phyloP scores from a whole-genome alignment of 1,140 invertebrate genomes.

The Riptortus pedestris region DNA sequence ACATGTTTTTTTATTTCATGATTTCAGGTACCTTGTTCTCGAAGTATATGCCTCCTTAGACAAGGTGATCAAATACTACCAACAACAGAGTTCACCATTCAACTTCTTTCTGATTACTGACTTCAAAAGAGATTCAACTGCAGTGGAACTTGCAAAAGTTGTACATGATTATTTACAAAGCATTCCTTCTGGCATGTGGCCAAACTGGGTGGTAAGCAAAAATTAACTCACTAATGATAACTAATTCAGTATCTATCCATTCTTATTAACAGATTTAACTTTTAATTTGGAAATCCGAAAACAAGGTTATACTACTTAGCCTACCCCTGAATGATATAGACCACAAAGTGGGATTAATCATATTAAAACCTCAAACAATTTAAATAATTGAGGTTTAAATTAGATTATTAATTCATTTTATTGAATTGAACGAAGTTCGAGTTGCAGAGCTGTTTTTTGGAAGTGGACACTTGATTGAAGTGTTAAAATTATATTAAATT shows the following conservation, averaged over 20 bases:
- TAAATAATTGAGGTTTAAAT: too few species aligned
- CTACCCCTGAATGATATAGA: too few species aligned
- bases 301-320: neutral
- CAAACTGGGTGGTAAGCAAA: neutral
- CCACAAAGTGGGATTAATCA: too few species aligned
- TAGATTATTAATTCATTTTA: too few species aligned
- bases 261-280: neutral
- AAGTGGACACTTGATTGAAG: too few species aligned
- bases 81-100: neutral
- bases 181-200: neutral
- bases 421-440: too few species aligned
- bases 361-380: too few species aligned
- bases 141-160: neutral
- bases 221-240: neutral
- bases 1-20: neutral
- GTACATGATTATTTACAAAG: neutral
- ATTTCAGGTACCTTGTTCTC: neutral
- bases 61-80: neutral
- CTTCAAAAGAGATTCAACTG: neutral
- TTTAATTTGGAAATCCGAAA: neutral
- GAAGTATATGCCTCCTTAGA: neutral
- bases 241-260: neutral
- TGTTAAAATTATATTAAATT: too few species aligned
- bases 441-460: too few species aligned
- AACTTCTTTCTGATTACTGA: neutral